Base-by-base conservation (phyloP, 2,113 vertebrate species). In the Pseudonaja textilis region DNA sequence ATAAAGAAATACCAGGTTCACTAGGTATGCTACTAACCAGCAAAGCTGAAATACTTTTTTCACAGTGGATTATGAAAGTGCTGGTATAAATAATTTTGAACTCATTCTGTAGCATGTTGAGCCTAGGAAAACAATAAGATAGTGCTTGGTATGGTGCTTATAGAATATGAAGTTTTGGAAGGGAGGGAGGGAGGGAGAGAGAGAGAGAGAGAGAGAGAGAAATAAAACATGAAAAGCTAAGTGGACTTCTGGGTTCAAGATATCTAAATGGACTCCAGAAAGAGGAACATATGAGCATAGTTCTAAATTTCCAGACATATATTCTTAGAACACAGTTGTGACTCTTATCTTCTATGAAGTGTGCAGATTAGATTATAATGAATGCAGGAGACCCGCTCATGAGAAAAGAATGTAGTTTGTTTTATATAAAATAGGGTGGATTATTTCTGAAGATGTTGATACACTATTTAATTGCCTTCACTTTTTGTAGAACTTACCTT, bases 21-120 rank as follows among this genome's bases (percentile, higher is more conserved):
- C 92, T 91, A 6, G 87, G 90, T 93, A 94, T 96, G 95, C 94
- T 93, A 95, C 90, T 87, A 95, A 91, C 91, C 94, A 90, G 91
- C 92, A 89, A 95, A 87, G 22, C 0, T 0, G 69, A 90, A 47
- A 59, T 95, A 14, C 59, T 95, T 95, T 95, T 93, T 92, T 95
- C 94, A 89, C 95, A 93, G 94, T 95, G 90, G 95, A 95, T 96
- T 97, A 95, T 95, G 93, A 96, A 0, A 90, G 93, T 94, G 92
- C 87, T 89, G 85, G 64, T 85, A 88, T 91, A 91, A 57, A 25
- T 95, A 92, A 93, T 96, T 94, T 12, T 94, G 90, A 95, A 88
- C 88, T 95, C 29, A 64, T 94, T 69, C 52, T 96, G 52, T 42
- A 90, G 50, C 85, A 18, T 45, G 74, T 86, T 94, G 56, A 94